Evolutionary conservation across 2,113 vertebrate genomes (phyloP).

Genomic region (Cyphomyrus plagiostoma): DNA sequence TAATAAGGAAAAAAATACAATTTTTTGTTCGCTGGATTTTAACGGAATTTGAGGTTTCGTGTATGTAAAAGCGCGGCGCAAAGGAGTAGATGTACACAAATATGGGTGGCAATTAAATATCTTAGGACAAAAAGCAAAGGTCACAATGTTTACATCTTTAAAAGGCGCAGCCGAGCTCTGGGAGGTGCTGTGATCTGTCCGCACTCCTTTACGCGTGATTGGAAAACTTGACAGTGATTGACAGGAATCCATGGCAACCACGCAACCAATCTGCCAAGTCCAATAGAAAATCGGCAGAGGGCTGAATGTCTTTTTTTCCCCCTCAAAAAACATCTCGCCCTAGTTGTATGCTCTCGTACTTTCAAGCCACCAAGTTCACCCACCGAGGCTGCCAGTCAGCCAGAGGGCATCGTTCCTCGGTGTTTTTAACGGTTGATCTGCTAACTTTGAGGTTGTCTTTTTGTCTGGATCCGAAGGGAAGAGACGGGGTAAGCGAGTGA

Average conservation of each 20-base stretch:
- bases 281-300: slow-evolving; percentile 73
- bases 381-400: slow-evolving; percentile 58
- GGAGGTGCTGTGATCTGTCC: slow-evolving; percentile 68
- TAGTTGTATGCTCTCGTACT: slow-evolving; percentile 60
- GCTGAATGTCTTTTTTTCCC: slow-evolving; percentile 64
- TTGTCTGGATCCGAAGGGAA: slow-evolving; percentile 37
- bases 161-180: slow-evolving; percentile 58
- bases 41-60: slow-evolving; percentile 3
- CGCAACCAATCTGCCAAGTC: slow-evolving; percentile 80
- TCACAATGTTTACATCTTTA: slow-evolving; percentile 62
- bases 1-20: not conserved
- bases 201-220: slow-evolving; percentile 67
- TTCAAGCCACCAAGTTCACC: slow-evolving; percentile 55
- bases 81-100: slow-evolving; percentile 37
- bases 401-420: slow-evolving; percentile 44
- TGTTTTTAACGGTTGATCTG: slow-evolving; percentile 41
- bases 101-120: slow-evolving; percentile 42
- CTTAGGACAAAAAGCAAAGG: slow-evolving; percentile 49
- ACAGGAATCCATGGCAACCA: slow-evolving; percentile 84
- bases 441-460: slow-evolving; percentile 57
- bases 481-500: slow-evolving; percentile 36
- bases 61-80: slow-evolving; percentile 30
- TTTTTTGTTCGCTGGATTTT: slow-evolving; percentile 11
- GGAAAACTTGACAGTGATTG: slow-evolving; percentile 86
- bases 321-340: slow-evolving; percentile 64